Base-by-base conservation (phyloP, 2,113 vertebrate species). In the Oryzias melastigma region DNA sequence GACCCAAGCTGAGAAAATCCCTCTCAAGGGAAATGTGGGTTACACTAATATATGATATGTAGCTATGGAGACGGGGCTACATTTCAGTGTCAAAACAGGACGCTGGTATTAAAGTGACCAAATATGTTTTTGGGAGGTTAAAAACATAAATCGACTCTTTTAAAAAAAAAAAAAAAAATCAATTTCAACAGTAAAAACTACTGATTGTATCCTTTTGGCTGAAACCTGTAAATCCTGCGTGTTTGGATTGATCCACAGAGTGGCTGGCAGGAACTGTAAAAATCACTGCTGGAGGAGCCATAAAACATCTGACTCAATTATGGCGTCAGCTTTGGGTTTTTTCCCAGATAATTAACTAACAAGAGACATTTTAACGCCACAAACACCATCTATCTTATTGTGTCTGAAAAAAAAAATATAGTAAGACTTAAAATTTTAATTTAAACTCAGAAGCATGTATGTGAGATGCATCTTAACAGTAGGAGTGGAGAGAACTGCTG, bases 291-390 rank as follows among this genome's bases (percentile, higher is more conserved):
- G 53, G 71, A 58, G 68, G 12, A 44, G 41, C 66, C 7, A 40
- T 78, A 80, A 65, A 68, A 42, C 41, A 73, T 51, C 47, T 22
- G 46, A 58, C 65, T 73, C 75, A 78, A 76, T 88, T 72, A 84
- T 68, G 65, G 42, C 15, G 20, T 82, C 73, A 65, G 49, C 69
- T 51, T 40, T 1, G 14, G 29, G 68, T 71, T 71, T 75, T n/a
- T 63, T 62, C 52, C 35, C 14, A 16, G 29, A 44, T 71, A 77
- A 84, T 88, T 35, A 10, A 10, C 35, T 12, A 35, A 35, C 35
- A 35, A 35, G 12, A 35, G 10, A 35, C 35, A 35, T 35, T 35
- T 12, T 12, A 35, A 8, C 35, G 12, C 10, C 7, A 35, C 35
- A 35, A 35, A 35, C 35, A 35, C 35, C 10, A 12, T 35, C 10